Base-by-base conservation (phyloP, 1,140 invertebrate species). In the Cardiocondyla obscurior region DNA sequence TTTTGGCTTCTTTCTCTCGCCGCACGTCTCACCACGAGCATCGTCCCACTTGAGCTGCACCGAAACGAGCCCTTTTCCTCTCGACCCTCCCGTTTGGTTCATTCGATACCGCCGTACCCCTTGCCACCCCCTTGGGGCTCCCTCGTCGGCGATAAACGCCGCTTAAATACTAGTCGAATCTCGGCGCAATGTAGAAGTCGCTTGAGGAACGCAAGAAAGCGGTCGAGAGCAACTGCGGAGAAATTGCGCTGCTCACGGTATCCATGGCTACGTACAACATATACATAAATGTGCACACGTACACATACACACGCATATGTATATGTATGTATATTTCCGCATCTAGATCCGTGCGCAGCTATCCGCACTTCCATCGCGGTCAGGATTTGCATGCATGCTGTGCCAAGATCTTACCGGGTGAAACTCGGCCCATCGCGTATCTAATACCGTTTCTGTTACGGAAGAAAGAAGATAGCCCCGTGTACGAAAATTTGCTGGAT, bases 151-250 rank as follows among this genome's bases (percentile, higher is more conserved):
- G 82, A 82, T 87, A 86, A 87, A 86, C 82, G 64, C 28, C 85
- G 85, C 62, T 88, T 87, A 88, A 88, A 88, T 88, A 81, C 86
- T 82, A 65, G 76, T 58, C 65, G 76, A 85, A 87, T 87, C 85
- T 88, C 82, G 72, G 51, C 64, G 81, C 60, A 55, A 67, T 73
- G 60, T 81, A 74, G 74, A 81, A 87, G 64, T 74, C 82, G 69
- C 46, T 65, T 22, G 76, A 85, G 76, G 49, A 65, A 86, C 55
- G 33, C 44, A 81, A 81, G 64, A 70, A 72, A 55, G 49, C 65
- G 51, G 49, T 55, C 44, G 53, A 42, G 36, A 46, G 51, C 33
- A 72, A 69, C 51, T 49, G 60, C 30, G 14, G 67, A 67, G 69
- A 87, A 79, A 84, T 84, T 69, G 82, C 62, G 49, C 49, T 30